Evolutionary conservation across 2,113 vertebrate genomes (phyloP), one percentile per base, ranked within the genome.

Genomic region (Hipposideros armiger): DNA sequence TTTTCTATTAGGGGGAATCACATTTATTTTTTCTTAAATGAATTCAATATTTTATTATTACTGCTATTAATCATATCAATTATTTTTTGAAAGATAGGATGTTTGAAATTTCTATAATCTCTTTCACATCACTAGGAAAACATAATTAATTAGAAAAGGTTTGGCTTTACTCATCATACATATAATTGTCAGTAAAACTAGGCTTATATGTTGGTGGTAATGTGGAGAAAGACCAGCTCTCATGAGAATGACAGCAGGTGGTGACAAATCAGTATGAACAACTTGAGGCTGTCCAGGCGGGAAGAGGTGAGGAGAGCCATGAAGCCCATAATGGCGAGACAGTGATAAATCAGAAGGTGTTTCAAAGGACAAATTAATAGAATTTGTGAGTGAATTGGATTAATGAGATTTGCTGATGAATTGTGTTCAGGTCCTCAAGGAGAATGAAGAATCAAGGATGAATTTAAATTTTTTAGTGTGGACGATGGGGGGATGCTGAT

Each of bases 61-160:
- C 40, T 94, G 3, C n/a, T 52, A 13, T 32, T 50, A 67, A 45
- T 60, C 32, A 64, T 26, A 26, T 52, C 32, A 50, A 16, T 66
- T 5, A 60, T 77, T 73, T 32, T 77, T 66, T 66, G 58, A 67
- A 66, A 64, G 22, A 78, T 88, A 76, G 7, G 6, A 10, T 54
- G 20, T 58, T 93, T 88, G 54, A 90, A 92, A 82, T 47, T 70
- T 89, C 28, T 90, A 2, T 77, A n/a, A 62, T 73, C n/a, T 94
- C 36, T 62, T 90, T 81, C 13, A 60, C 11, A 20, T 91, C 32
- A 73, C 50, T 24, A 11, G 50, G 17, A 14, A 40, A 47, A 66
- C 1, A 17, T 50, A 76, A 64, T 58, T 88, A 47, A 69, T 72
- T 93, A 15, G 26, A 87, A 91, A 40, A 22, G 19, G 3, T 5